Conservation (phyloP, 2,888 invertebrate genomes). For the Himalopsyche anomala region DNA sequence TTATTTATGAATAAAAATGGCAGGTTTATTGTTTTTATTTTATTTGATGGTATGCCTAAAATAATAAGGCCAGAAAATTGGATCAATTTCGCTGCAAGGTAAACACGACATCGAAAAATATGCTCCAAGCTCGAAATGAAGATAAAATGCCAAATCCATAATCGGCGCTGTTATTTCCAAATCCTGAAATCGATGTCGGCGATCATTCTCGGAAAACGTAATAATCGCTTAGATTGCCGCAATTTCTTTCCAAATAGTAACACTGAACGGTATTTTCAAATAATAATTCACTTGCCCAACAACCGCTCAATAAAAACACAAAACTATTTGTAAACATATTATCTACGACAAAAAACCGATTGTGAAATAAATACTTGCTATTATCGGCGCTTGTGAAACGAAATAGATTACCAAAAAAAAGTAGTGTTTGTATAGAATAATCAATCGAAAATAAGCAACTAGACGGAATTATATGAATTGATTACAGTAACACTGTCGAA, state of each 20-base stretch:
- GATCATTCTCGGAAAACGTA: constrained; percentile 36
- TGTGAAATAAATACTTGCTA: neutral
- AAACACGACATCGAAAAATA: constrained; percentile 19
- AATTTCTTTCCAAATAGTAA: constrained; percentile 36
- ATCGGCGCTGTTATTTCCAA: constrained; percentile 21
- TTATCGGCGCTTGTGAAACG: neutral
- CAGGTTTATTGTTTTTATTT: neutral
- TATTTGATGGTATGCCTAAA: neutral
- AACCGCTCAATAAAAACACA: neutral
- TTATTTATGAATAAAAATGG: neutral
- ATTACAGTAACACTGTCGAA: no score
- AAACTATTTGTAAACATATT: constrained; percentile 41
- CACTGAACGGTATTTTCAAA: constrained; percentile 10
- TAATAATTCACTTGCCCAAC: constrained; percentile 44
- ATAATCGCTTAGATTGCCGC: constrained; percentile 22
- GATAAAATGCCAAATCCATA: constrained; percentile 32
- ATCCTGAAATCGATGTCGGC: constrained; percentile 19
- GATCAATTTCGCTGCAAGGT: constrained; percentile 22
- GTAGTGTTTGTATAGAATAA: neutral
- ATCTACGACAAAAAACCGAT: constrained; percentile 24
- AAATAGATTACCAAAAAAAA: constrained; percentile 4
- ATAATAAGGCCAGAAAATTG: constrained; percentile 10
- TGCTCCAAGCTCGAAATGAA: constrained; percentile 6
- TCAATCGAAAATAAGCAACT: neutral
- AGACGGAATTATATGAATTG: no score